Base-by-base conservation (phyloP, 2,888 invertebrate genomes). In the Choreutis nemorana region DNA sequence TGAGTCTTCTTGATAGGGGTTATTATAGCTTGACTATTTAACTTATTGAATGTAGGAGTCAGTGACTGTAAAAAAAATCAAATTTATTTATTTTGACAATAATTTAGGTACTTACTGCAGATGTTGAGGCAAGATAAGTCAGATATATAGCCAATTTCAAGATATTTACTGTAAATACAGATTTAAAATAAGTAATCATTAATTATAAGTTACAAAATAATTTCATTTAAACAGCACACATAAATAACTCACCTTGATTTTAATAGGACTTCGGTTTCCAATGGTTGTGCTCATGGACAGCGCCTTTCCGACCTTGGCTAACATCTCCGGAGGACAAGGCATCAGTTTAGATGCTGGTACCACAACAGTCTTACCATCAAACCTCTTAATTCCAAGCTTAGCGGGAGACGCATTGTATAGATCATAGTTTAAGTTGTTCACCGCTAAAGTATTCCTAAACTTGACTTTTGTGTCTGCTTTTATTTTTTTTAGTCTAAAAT, bases 291-390 rank as follows among this genome's bases (percentile, higher is more conserved):
- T 14, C 7, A 14, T 13, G 8, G 12, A 4, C 1, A 45, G 37
- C 4, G 58, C 32, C 8, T 53, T 58, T 1, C 46, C 55, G 2
- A 58, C 41, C 33, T 62, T 59, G 0, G 72, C 39, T 4, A 68
- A 46, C 16, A 61, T 66, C 32, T 68, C 63, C 0, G 73, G 51
- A 0, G 79, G 72, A 18, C 78, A 27, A 0, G 78, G 72, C 10
- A 65, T 63, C 5, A 78, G 34, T 33, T 77, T 77, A 0, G 75
- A 72, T 0, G 70, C 70, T n/a, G 75, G 67, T 30, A 77, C 39
- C 20, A 75, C 66, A 2, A 68, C 3, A 11, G 51, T 59, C 23
- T 54, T 62, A 0, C 31, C 12, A n/a, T 40, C 43, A 11, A 11
- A 10, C 29, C 29, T 36, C 12, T 30, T 30, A n/a, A 28, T 14